Conservation (phyloP, 2,888 invertebrate species). For the Drymonia ruficornis region DNA sequence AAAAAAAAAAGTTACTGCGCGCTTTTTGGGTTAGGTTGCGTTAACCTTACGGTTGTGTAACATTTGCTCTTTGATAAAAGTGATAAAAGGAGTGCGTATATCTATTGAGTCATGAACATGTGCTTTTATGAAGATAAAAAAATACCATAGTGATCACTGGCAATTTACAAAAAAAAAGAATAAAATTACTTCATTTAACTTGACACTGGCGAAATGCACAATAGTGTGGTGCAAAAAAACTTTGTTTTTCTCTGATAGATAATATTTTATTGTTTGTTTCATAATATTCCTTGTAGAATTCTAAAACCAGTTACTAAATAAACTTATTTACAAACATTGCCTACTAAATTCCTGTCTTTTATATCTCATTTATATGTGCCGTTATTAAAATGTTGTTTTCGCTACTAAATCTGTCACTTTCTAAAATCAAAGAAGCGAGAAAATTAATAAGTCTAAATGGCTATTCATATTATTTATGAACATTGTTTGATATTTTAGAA, state of each 20-base stretch:
- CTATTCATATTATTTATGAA: not conserved
- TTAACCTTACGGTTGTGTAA: conserved; percentile 33
- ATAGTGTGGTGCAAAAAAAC: no score
- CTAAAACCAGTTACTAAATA: no score
- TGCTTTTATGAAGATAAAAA: not conserved
- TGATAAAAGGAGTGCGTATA: not conserved
- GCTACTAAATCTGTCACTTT: not conserved
- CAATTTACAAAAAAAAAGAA: no score
- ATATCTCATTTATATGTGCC: not conserved
- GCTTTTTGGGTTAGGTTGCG: conserved; percentile 25
- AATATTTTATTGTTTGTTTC: no score
- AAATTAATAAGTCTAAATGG: not conserved
- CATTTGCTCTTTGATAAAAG: conserved; percentile 21
- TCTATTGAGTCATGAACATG: not conserved
- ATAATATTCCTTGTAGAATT: no score
- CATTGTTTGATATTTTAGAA: not conserved
- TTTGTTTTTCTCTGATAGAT: no score
- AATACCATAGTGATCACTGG: no score
- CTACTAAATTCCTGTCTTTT: not conserved
- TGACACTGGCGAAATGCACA: no score
- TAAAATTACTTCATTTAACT: no score
- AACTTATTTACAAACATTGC: not conserved
- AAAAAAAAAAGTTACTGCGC: conserved; percentile 13
- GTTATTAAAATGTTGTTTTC: not conserved
- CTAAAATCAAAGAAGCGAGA: not conserved